phyloP scores from a whole-genome alignment of 2,888 invertebrate species.

The Eupsilia transversa region DNA sequence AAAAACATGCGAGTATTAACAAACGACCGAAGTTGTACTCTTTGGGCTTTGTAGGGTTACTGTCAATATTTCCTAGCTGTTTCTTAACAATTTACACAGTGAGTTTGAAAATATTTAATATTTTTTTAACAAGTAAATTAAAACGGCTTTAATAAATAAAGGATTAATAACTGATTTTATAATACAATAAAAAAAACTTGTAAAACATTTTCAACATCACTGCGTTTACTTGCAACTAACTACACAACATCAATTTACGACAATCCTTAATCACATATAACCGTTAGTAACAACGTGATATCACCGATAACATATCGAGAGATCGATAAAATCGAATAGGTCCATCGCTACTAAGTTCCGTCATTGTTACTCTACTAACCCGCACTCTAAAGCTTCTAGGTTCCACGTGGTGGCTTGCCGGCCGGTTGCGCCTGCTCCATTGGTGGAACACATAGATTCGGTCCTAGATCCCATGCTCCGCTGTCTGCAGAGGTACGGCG shows the following conservation, averaged over 20 bases:
- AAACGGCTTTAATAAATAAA: background rate
- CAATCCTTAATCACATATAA: slow-evolving; percentile 42
- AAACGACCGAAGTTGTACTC: slow-evolving; percentile 43
- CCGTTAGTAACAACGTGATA: slow-evolving; percentile 45
- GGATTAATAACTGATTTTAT: background rate
- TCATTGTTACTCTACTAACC: slow-evolving; percentile 78
- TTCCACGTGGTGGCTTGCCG: slow-evolving; percentile 77
- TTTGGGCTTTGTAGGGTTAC: slow-evolving; percentile 39
- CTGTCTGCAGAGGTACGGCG: slow-evolving; percentile 95
- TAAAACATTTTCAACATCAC: slow-evolving; percentile 44
- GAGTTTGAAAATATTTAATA: slow-evolving; percentile 33
- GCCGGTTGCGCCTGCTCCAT: slow-evolving; percentile 72
- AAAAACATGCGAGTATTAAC: slow-evolving; percentile 31
- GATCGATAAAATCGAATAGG: slow-evolving; percentile 54
- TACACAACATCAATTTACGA: slow-evolving; percentile 47
- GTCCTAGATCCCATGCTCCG: slow-evolving; percentile 92
- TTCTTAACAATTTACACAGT: slow-evolving; percentile 37
- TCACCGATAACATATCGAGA: slow-evolving; percentile 52
- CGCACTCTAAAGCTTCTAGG: slow-evolving; percentile 87
- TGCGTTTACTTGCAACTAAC: slow-evolving; percentile 20
- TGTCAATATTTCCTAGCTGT: slow-evolving; percentile 30
- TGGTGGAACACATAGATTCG: slow-evolving; percentile 83
- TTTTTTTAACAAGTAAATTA: background rate
- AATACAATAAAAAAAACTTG: background rate
- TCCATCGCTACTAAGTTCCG: slow-evolving; percentile 61